phyloP scores from a whole-genome alignment of 2,113 vertebrate genomes.

The Abramis brama region DNA sequence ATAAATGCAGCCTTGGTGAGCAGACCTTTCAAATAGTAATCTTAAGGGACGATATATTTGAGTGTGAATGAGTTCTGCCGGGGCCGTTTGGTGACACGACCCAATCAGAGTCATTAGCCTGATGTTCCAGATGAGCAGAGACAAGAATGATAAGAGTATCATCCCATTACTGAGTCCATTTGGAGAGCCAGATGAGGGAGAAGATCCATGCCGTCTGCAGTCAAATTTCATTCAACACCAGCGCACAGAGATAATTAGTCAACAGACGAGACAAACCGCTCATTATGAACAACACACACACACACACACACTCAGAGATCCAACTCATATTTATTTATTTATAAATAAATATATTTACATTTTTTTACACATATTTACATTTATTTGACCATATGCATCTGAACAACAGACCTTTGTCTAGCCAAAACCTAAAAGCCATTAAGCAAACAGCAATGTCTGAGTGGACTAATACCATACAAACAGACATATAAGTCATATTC shows the following conservation, averaged over 20 bases:
- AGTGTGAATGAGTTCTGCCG: not conserved
- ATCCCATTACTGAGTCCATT: constrained; percentile 49
- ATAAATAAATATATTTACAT: too few relatives aligned
- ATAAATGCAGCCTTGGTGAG: too few relatives aligned
- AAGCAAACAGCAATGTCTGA: not conserved
- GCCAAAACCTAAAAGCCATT: not conserved
- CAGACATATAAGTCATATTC: too few relatives aligned
- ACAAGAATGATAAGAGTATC: constrained; percentile 39
- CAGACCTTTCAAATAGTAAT: too few relatives aligned
- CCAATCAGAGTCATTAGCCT: constrained; percentile 31
- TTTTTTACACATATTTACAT: too few relatives aligned
- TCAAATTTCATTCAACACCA: constrained; percentile 34
- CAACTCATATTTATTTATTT: too few relatives aligned
- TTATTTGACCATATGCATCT: not conserved
- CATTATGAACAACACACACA: constrained; percentile 1
- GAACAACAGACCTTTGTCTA: not conserved
- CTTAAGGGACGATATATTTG: not conserved
- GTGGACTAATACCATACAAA: too few relatives aligned
- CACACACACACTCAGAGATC: not conserved
- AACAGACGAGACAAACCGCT: not conserved
- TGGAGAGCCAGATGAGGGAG: constrained; percentile 26
- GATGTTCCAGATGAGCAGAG: constrained; percentile 39
- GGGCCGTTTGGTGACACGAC: not conserved
- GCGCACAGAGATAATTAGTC: constrained; percentile 8
- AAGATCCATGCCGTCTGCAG: constrained; percentile 24